Percentiles rank a stretch among this genome's conserved stretches.
These are phyloP conservation scores for Seira ritae DNA, from an alignment of 2,888 invertebrate genomes.

Conservation along the genomic window DNA sequence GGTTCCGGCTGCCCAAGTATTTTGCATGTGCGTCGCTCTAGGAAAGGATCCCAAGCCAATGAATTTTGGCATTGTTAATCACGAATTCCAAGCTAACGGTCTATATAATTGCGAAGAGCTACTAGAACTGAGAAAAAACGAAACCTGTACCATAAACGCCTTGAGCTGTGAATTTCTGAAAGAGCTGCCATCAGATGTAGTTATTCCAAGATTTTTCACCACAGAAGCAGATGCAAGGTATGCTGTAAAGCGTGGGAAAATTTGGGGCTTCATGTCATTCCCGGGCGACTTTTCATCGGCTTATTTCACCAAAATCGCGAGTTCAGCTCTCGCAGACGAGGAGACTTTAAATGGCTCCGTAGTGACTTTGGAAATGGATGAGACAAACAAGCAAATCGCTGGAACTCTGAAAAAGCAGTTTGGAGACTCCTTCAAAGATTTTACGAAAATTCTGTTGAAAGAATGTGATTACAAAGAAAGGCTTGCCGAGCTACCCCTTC, in stretches of 20 bases:
- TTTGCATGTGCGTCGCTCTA: conserved; percentile 62
- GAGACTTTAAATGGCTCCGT: conserved; percentile 54
- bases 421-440: conserved; percentile 58
- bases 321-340: conserved; percentile 57
- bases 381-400: conserved; percentile 62
- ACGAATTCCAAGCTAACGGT: conserved; percentile 43
- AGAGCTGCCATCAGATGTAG: conserved; percentile 48
- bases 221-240: conserved; percentile 53
- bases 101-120: conserved; percentile 29
- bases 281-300: conserved; percentile 48
- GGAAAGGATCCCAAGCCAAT: conserved; percentile 63
- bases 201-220: conserved; percentile 47
- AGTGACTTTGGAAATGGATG: conserved; percentile 60
- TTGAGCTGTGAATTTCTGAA: conserved; percentile 57
- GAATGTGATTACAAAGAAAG: conserved; percentile 54
- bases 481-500: conserved; percentile 59
- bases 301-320: conserved; percentile 53
- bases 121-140: conserved; percentile 25
- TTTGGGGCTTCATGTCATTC: conserved; percentile 64
- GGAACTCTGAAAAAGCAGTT: conserved; percentile 53
- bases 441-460: conserved; percentile 48
- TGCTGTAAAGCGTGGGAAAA: conserved; percentile 48
- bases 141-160: conserved; percentile 43
- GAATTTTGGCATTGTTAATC: conserved; percentile 61
- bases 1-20: conserved; percentile 58